Evolutionary conservation across 2,797 vertebrate species (phyloP).

Genomic region (Podarcis lilfordi): DNA sequence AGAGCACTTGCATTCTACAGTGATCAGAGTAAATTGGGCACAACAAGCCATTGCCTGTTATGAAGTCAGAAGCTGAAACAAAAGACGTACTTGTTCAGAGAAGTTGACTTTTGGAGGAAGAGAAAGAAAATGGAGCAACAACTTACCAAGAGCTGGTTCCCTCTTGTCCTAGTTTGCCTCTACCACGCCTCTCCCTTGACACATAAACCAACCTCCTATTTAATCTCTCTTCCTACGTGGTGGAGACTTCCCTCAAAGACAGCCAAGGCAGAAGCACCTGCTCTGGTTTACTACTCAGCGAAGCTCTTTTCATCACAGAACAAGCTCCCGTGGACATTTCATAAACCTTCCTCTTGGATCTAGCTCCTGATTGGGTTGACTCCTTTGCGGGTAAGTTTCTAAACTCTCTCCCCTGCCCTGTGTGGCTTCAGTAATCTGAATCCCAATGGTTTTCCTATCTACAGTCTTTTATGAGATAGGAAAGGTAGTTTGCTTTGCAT

Average conservation of each 20-base stretch:
- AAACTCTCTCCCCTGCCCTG: neutral
- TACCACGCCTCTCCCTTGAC: slow-evolving; percentile 22
- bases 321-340: neutral
- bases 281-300: slow-evolving; percentile 19
- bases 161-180: neutral
- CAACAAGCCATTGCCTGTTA: slow-evolving; percentile 8
- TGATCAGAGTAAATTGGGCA: neutral
- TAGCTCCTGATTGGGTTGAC: slow-evolving; percentile 42
- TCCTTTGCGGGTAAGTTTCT: slow-evolving; percentile 66
- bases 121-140: neutral
- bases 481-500: slow-evolving; percentile 9
- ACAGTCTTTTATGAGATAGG: neutral
- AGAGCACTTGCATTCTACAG: neutral
- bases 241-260: neutral
- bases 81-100: slow-evolving; percentile 29
- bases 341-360: slow-evolving; percentile 20
- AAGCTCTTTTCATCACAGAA: slow-evolving; percentile 20
- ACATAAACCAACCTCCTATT: slow-evolving; percentile 1
- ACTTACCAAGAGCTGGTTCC: slow-evolving; percentile 61
- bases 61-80: slow-evolving; percentile 14
- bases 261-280: slow-evolving; percentile 13
- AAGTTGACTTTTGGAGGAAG: neutral
- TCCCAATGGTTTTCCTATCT: neutral
- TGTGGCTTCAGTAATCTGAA: slow-evolving; percentile 30
- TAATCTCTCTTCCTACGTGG: slow-evolving; percentile 35